Conservation (phyloP, 2,797 vertebrate species). For the Sphenodon punctatus region DNA sequence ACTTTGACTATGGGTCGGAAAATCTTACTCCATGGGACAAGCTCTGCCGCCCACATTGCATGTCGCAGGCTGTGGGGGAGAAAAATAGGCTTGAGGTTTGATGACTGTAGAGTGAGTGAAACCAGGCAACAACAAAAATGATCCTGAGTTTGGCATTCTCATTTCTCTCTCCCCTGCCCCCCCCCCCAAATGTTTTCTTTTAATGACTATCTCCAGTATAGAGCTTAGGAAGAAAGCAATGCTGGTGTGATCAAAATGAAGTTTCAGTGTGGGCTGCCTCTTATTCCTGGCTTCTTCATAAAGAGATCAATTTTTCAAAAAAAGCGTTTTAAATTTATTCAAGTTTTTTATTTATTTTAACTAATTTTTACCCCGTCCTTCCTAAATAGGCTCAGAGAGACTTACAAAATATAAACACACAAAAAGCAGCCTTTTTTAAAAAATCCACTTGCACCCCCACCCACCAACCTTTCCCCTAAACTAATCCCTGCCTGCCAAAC, state of each 20-base stretch:
- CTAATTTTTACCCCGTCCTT: too few species aligned
- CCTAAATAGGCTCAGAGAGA: too few species aligned
- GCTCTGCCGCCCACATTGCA: conserved; percentile 37
- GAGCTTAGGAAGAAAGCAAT: background rate
- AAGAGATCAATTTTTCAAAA: too few species aligned
- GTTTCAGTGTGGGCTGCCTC: background rate
- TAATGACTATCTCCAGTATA: background rate
- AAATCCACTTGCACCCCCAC: too few species aligned
- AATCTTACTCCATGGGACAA: conserved; percentile 36
- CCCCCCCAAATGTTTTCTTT: conserved; percentile 4
- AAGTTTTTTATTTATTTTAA: too few species aligned
- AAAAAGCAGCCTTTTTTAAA: too few species aligned
- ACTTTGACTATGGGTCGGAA: conserved; percentile 45
- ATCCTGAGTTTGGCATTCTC: background rate
- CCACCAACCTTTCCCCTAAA: too few species aligned
- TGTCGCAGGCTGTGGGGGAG: background rate
- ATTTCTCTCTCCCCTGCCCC: background rate
- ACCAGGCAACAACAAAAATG: conserved; percentile 26
- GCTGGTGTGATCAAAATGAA: fast-evolving
- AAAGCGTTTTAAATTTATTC: too few species aligned
- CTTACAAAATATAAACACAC: too few species aligned
- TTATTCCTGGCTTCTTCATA: background rate
- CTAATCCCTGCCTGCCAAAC: too few species aligned
- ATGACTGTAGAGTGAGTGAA: conserved; percentile 41
- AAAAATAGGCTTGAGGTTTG: background rate